These are phyloP conservation scores for Pithys albifrons DNA, from an alignment of 2,113 vertebrate genomes.

Conservation along the genomic window DNA sequence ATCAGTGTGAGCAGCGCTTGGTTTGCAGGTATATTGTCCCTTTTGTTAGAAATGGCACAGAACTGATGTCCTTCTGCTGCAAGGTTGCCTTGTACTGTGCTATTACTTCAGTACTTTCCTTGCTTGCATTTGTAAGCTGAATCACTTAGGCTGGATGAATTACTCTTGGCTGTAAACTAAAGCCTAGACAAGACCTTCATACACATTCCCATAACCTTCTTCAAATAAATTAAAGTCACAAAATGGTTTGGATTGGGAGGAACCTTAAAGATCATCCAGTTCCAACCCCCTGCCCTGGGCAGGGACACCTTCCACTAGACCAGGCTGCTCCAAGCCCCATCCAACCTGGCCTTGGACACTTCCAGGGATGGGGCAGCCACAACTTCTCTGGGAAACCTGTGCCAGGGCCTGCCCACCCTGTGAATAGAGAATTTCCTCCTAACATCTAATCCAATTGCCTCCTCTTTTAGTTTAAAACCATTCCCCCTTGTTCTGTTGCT, in stretches of 20 bases:
- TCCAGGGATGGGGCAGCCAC: not conserved
- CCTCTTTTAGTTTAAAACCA: not conserved
- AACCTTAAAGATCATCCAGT: not conserved
- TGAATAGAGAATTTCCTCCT: not conserved
- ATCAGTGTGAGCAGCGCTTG: rapidly evolving
- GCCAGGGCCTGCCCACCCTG: not conserved
- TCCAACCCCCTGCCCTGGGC: not conserved
- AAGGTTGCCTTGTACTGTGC: not conserved
- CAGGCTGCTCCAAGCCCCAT: not conserved
- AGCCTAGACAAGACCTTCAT: not conserved
- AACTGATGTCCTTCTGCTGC: not conserved
- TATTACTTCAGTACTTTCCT: not conserved
- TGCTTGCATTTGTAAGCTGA: not conserved
- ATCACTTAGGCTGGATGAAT: not conserved
- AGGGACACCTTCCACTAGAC: not conserved
- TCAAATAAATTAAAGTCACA: not conserved
- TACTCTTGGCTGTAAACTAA: not conserved
- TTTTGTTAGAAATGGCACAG: not conserved
- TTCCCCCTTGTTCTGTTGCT: not conserved
- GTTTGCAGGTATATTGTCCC: not conserved
- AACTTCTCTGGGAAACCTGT: not conserved
- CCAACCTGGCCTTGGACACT: rapidly evolving
- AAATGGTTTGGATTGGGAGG: not conserved
- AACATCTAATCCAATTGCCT: not conserved
- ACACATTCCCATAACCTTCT: rapidly evolving